phyloP scores from a whole-genome alignment of 2,113 vertebrate species.

The Sprattus sprattus region DNA sequence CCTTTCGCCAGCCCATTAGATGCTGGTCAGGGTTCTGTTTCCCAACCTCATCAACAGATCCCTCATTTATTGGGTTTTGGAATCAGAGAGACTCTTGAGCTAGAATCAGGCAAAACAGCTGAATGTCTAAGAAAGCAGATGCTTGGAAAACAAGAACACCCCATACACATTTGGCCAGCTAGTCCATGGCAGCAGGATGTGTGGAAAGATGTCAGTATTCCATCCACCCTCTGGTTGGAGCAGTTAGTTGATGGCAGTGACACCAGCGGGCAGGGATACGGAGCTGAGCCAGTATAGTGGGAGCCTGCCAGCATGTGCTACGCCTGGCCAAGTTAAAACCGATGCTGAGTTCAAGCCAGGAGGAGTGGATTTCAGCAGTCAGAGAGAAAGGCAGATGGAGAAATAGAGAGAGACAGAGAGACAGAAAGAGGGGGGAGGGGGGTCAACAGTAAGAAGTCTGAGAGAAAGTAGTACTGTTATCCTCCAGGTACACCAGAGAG shows the following conservation, averaged over 20 bases:
- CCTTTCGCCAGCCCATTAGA: not conserved
- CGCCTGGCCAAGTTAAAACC: not conserved
- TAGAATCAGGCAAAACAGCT: not conserved
- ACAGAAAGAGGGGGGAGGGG: not conserved
- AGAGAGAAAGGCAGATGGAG: not conserved
- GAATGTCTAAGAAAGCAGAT: not conserved
- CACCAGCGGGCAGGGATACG: not conserved
- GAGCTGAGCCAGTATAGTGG: not conserved
- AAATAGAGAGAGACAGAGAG: not conserved
- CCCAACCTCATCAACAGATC: not conserved
- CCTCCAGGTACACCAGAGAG: too few relatives aligned
- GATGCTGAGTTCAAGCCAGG: not conserved
- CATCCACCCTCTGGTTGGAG: not conserved
- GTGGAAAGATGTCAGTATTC: not conserved
- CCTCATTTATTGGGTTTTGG: not conserved
- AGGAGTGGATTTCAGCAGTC: slow-evolving; percentile 3
- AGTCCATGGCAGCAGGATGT: not conserved
- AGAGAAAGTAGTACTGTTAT: too few relatives aligned
- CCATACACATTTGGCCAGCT: not conserved
- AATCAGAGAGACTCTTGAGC: not conserved
- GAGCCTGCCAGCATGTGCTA: not conserved
- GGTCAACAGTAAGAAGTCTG: too few relatives aligned
- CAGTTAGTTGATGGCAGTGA: not conserved
- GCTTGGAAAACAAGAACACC: not conserved
- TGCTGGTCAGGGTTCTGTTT: not conserved